Conservation (phyloP, 2,888 invertebrate species). For the Papilio gigon region DNA sequence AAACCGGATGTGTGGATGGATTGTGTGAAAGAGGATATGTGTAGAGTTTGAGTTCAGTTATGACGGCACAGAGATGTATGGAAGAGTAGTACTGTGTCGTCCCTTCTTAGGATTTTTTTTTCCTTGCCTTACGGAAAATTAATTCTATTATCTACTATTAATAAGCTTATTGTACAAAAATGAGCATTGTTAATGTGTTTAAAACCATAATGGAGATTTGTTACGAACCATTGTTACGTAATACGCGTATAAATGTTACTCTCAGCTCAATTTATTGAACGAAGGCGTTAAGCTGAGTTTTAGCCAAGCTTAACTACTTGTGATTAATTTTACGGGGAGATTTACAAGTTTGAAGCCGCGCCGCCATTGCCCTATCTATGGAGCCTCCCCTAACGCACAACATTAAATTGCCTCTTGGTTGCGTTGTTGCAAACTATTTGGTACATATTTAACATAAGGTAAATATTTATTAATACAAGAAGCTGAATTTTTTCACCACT, state of each 20-base stretch:
- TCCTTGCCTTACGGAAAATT: no score
- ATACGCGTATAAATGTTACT: slow-evolving; percentile 11
- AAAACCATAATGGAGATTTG: neutral
- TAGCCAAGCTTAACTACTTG: slow-evolving; percentile 38
- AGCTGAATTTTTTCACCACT: no score
- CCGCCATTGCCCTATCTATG: slow-evolving; percentile 21
- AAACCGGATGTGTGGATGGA: no score
- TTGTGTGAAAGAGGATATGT: no score
- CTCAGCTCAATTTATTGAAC: slow-evolving; percentile 32
- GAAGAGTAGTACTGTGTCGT: no score
- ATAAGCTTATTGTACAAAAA: no score
- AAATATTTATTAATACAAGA: no score
- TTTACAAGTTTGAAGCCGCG: slow-evolving; percentile 38
- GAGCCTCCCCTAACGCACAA: slow-evolving; percentile 28
- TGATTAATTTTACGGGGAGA: slow-evolving; percentile 39
- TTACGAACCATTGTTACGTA: neutral
- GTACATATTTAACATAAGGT: slow-evolving; percentile 6
- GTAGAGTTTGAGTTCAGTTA: no score
- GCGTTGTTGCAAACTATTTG: slow-evolving; percentile 6
- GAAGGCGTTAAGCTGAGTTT: slow-evolving; percentile 37
- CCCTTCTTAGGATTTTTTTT: no score
- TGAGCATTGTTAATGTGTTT: no score
- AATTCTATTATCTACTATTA: no score
- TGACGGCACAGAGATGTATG: no score
- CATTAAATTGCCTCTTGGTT: slow-evolving; percentile 34